Evolutionary conservation across 2,113 vertebrate species (phyloP).

Genomic region (Mesoclemmys tuberculata): DNA sequence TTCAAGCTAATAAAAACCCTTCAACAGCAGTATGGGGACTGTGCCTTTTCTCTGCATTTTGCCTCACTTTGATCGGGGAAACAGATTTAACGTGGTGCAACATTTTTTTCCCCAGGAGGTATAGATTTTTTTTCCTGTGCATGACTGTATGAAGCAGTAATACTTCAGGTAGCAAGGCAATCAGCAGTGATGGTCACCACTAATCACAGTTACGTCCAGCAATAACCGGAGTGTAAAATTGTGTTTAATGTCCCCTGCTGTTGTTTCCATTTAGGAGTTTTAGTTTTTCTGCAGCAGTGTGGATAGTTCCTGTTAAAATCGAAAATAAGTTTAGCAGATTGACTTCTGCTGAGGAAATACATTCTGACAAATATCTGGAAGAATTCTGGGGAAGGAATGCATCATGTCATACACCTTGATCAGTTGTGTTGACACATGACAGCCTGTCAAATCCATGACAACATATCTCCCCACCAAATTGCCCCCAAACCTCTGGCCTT

Average conservation of each 20-base stretch:
- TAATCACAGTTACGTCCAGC: slow-evolving; percentile 30
- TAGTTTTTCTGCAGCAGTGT: slow-evolving; percentile 34
- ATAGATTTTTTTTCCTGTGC: slow-evolving; percentile 8
- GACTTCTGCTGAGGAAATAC: slow-evolving; percentile 62
- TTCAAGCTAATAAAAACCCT: slow-evolving; percentile 8
- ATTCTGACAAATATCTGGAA: slow-evolving; percentile 61
- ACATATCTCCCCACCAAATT: slow-evolving; percentile 22
- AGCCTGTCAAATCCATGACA: slow-evolving; percentile 39
- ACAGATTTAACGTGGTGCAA: slow-evolving; percentile 10
- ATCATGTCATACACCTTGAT: slow-evolving; percentile 56
- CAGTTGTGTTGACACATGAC: slow-evolving; percentile 34
- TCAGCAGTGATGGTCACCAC: background rate
- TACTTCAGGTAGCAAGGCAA: slow-evolving; percentile 1
- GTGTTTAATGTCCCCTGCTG: slow-evolving; percentile 33
- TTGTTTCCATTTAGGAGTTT: slow-evolving; percentile 44
- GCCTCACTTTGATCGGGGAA: background rate
- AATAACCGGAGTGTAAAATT: slow-evolving; percentile 41
- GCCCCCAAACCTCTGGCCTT: background rate
- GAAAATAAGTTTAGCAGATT: slow-evolving; percentile 59
- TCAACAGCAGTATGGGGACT: background rate
- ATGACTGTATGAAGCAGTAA: slow-evolving; percentile 18
- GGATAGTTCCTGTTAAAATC: slow-evolving; percentile 52
- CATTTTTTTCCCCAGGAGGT: background rate
- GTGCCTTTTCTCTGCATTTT: background rate
- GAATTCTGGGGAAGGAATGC: slow-evolving; percentile 39